phyloP scores from a whole-genome alignment of 2,888 invertebrate species.

The Hemaris fuciformis region DNA sequence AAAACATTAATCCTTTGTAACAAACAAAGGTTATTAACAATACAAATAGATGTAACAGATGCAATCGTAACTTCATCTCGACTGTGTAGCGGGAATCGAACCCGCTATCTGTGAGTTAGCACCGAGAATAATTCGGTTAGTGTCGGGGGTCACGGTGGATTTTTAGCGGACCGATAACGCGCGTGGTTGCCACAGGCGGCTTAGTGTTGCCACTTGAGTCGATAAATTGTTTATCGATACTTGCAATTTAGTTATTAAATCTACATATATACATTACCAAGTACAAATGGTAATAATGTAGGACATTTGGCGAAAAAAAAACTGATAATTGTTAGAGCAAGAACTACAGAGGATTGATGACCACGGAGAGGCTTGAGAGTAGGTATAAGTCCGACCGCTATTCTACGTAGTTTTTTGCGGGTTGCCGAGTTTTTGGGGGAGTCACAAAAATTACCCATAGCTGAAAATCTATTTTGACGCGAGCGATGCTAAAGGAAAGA shows the following conservation, averaged over 20 bases:
- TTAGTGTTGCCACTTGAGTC: constrained; percentile 43
- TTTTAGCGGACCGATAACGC: constrained; percentile 73
- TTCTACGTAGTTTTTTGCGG: no score
- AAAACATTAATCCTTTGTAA: background rate
- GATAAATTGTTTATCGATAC: constrained; percentile 19
- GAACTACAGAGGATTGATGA: no score
- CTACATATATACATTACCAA: no score
- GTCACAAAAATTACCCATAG: no score
- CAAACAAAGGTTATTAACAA: constrained; percentile 2
- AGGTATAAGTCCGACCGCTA: no score
- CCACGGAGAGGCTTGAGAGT: no score
- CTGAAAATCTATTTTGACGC: no score
- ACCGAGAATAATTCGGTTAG: constrained; percentile 73
- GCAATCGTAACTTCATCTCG: constrained; percentile 27
- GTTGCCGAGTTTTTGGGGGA: no score
- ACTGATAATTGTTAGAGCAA: no score
- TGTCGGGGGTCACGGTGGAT: constrained; percentile 72
- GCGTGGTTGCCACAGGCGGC: constrained; percentile 74
- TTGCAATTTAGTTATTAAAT: no score
- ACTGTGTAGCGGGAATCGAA: constrained; percentile 49
- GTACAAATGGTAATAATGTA: no score
- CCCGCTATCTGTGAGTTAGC: constrained; percentile 47
- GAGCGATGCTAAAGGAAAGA: no score
- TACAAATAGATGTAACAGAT: constrained; percentile 4
- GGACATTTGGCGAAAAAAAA: background rate